These are phyloP conservation scores for Fragum whitleyi DNA, from an alignment of 2,888 invertebrate genomes.

Conservation along the genomic window DNA sequence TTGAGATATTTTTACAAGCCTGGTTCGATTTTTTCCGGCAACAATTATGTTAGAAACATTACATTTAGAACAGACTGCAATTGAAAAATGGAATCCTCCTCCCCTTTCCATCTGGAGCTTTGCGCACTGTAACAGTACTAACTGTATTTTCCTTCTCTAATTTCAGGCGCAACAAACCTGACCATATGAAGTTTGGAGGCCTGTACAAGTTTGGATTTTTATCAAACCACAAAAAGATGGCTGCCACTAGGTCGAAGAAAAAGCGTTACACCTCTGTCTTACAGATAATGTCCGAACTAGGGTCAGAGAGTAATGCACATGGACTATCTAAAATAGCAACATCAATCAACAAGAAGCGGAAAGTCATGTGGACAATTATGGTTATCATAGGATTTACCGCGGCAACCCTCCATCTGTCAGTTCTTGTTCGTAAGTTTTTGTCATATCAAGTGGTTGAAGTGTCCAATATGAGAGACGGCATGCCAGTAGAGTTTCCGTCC, in stretches of 20 bases:
- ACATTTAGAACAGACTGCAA: too few species aligned
- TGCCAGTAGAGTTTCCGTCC: constrained; percentile 81
- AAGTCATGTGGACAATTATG: constrained; percentile 80
- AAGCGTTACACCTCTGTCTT: constrained; percentile 64
- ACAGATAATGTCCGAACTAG: constrained; percentile 77
- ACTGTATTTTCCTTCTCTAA: too few species aligned
- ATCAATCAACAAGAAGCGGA: constrained; percentile 75
- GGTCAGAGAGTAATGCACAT: constrained; percentile 81
- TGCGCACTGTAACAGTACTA: too few species aligned
- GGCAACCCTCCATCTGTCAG: constrained; percentile 79
- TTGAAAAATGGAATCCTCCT: too few species aligned
- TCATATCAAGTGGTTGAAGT: constrained; percentile 80
- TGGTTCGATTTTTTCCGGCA: too few species aligned
- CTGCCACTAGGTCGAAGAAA: constrained; percentile 44
- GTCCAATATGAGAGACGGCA: constrained; percentile 80
- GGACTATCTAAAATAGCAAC: constrained; percentile 80
- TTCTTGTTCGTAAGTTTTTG: constrained; percentile 79
- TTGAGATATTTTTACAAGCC: too few species aligned
- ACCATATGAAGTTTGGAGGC: constrained; percentile 77
- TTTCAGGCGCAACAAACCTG: constrained; percentile 71
- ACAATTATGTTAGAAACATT: too few species aligned
- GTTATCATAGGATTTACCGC: constrained; percentile 82
- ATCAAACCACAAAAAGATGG: constrained; percentile 72
- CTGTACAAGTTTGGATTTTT: constrained; percentile 71
- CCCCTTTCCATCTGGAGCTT: too few species aligned